Evolutionary conservation across 2,888 invertebrate species (phyloP), one percentile per base, ranked within the genome.

Genomic region (Hybos culiciformis): DNA sequence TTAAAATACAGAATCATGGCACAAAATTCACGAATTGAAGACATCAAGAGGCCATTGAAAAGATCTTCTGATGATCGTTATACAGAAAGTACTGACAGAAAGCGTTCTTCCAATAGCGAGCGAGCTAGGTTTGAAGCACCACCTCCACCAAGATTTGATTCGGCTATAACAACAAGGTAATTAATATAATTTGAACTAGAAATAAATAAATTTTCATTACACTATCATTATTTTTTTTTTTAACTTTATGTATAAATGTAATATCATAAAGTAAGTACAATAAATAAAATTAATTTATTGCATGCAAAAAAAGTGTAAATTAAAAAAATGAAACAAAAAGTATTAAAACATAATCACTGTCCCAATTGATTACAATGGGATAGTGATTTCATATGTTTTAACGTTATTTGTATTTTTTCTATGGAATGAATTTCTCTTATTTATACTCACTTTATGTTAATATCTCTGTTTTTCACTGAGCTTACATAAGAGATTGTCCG

Each of bases 61-160:
- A 57, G 67, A 26, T 34, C 60, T 17, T 41, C 48, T 3, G 62
- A 64, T 47, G 66, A 66, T 48, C 60, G 64, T 12, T 66, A 65
- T 46, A 37, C 53, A 1, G 64, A 61, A 12, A 51, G 54, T 4
- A 36, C 59, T 5, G 66, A 66, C 24, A 60, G 65, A 17, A 67
- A 67, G 45, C 58, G 66, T 5, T 45, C 61, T n/a, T 41, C 60
- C 3, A 58, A 50, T 20, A 43, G 47, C 24, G 54, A 56, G 11
- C 51, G 52, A 31, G 54, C 58, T 8, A 62, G 63, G 46, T 63
- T 63, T 47, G 66, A 66, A 45, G 65, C 66, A n/a, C 67, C 67
- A 31, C 67, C 67, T 15, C 66, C 67, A 15, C 67, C 67, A 6
- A 56, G 66, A 44, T 67, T 67, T 49, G 67, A 67, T 53, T 52